phyloP scores from a whole-genome alignment of 2,113 vertebrate species.

The Cavia porcellus region DNA sequence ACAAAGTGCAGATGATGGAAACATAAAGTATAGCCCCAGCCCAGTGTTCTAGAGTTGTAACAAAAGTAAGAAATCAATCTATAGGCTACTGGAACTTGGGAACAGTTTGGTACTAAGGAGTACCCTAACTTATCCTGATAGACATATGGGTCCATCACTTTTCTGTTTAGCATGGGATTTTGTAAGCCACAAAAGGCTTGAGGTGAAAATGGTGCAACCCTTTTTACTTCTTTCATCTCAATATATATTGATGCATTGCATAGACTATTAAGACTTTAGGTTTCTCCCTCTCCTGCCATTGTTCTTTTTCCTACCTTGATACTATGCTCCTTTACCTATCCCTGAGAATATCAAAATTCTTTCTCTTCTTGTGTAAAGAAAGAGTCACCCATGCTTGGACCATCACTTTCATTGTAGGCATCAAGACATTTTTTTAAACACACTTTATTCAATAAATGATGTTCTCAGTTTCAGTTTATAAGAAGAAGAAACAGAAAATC shows the following conservation, averaged over 20 bases:
- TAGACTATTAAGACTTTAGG: neutral
- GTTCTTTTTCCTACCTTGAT: constrained; percentile 47
- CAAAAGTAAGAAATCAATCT: constrained; percentile 18
- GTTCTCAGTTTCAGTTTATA: constrained; percentile 74
- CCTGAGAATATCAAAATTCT: neutral
- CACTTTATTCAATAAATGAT: constrained; percentile 79
- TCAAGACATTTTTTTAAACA: constrained; percentile 69
- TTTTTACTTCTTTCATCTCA: constrained; percentile 50
- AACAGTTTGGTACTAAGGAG: constrained; percentile 1
- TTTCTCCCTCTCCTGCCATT: neutral
- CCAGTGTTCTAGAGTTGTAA: constrained; percentile 34
- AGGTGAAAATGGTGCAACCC: neutral
- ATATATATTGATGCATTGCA: neutral
- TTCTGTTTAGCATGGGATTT: neutral
- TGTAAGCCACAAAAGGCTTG: neutral
- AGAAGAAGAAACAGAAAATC: constrained; percentile 77
- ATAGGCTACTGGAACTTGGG: neutral
- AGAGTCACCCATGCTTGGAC: neutral
- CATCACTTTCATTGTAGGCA: constrained; percentile 60
- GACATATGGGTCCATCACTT: neutral
- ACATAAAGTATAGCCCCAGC: neutral
- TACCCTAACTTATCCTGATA: neutral
- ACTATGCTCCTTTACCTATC: constrained; percentile 30
- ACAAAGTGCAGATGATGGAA: neutral
- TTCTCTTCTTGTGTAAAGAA: constrained; percentile 37